Evolutionary conservation across 2,888 invertebrate genomes (phyloP), one percentile per base, ranked within the genome.

Genomic region (Lasioglossum vierecki): DNA sequence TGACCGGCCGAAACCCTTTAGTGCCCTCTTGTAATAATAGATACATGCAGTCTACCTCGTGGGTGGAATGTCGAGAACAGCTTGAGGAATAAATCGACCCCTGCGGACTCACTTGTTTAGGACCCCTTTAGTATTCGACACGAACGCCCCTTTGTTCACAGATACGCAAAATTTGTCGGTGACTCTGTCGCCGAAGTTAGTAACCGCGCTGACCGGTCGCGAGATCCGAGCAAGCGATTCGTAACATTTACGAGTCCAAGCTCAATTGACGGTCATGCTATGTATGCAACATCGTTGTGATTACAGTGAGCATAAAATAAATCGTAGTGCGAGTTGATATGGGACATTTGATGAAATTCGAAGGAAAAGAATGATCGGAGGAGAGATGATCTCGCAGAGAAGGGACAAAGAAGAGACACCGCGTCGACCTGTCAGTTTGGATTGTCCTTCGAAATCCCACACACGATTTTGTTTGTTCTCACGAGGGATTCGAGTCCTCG

Each of bases 131-230:
- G 77, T 70, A 83, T 75, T 85, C 76, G 76, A 79, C 79, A 71
- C 53, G 88, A 82, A 84, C 85, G 81, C 81, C 86, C 88, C 84
- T 88, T 88, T 90, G 91, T 91, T 88, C 89, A 88, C 79, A 88
- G 87, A 90, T 92, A 91, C 86, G 85, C 85, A 84, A 91, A 91
- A 92, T 92, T 93, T 91, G 90, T 91, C 91, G 91, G 81, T 85
- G 88, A 88, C 88, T 88, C 85, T 60, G 82, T 86, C 39, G 57
- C 26, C 53, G 22, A 68, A 60, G 63, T 66, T 76, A 86, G 80
- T 72, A 76, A 84, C 6, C 13, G 84, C 60, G 18, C n/a, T 70
- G 72, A 86, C 63, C 85, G 6, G 41, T 74, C 41, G 4, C 1
- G 22, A 53, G 15, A 70, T 78, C n/a, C 66, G 76, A 83, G 70